Conservation (phyloP, 2,797 vertebrate genomes). For the Forpus xanthops region DNA sequence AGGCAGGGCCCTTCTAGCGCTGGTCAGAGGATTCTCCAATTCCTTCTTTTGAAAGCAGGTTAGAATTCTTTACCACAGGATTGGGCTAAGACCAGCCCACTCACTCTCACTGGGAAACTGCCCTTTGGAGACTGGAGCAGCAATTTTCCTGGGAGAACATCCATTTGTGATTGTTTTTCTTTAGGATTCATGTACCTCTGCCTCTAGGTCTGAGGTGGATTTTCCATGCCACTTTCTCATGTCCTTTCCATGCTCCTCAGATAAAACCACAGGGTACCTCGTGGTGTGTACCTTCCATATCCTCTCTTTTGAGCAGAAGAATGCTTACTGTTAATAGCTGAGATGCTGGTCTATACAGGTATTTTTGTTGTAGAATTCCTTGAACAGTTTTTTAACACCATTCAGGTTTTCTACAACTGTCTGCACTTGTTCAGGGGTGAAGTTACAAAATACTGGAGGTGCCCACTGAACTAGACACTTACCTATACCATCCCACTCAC, state of each 20-base stretch:
- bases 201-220: neutral
- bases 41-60: neutral
- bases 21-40: neutral
- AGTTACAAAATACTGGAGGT: neutral
- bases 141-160: neutral
- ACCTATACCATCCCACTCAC: neutral
- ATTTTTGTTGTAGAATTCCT: neutral
- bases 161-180: neutral
- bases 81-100: neutral
- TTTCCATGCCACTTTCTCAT: neutral
- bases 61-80: neutral
- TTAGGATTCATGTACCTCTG: neutral
- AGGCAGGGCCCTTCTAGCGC: neutral
- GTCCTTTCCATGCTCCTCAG: neutral
- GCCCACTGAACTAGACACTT: neutral
- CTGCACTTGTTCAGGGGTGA: neutral
- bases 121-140: neutral
- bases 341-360: neutral
- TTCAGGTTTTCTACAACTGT: neutral
- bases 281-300: neutral
- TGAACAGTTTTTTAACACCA: neutral
- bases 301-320: neutral
- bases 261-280: neutral
- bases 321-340: neutral
- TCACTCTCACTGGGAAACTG: neutral